A percentile compares a stretch with the other conserved stretches of the same genome.
phyloP scores from a whole-genome alignment of 64 coral and sea anemone genomes.

The Stichodactyla mertensii region DNA sequence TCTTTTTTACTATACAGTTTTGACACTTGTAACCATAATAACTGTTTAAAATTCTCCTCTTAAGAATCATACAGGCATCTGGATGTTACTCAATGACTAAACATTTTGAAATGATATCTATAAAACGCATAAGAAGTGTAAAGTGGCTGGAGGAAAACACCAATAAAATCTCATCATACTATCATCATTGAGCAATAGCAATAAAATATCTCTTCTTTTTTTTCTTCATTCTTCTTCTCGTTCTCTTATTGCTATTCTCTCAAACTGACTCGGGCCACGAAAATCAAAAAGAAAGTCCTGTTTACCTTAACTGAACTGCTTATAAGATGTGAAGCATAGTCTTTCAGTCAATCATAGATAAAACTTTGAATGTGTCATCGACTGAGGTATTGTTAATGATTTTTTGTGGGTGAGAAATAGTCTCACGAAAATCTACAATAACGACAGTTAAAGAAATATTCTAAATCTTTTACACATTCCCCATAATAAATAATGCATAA shows the following conservation, averaged over 20 bases:
- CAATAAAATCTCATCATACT: neutral
- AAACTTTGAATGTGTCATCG: neutral
- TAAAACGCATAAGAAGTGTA: neutral
- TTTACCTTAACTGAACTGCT: neutral
- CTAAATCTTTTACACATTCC: conserved; percentile 8
- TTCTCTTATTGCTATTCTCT: neutral
- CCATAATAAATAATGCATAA: neutral
- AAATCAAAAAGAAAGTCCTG: neutral
- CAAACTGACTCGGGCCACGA: neutral
- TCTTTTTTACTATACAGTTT: neutral
- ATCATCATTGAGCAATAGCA: neutral
- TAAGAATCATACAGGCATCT: neutral
- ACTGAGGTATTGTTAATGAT: neutral
- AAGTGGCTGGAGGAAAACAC: neutral
- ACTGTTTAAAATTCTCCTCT: neutral
- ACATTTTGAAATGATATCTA: neutral
- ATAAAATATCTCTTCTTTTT: neutral
- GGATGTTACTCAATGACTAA: neutral
- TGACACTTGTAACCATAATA: neutral
- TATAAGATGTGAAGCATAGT: neutral
- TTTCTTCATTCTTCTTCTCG: neutral
- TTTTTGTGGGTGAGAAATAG: neutral
- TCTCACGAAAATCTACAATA: neutral
- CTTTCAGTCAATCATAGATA: neutral
- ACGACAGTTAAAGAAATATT: conserved; percentile 7